phyloP scores from a whole-genome alignment of 2,888 invertebrate genomes.

The Drosophila stalkeri region DNA sequence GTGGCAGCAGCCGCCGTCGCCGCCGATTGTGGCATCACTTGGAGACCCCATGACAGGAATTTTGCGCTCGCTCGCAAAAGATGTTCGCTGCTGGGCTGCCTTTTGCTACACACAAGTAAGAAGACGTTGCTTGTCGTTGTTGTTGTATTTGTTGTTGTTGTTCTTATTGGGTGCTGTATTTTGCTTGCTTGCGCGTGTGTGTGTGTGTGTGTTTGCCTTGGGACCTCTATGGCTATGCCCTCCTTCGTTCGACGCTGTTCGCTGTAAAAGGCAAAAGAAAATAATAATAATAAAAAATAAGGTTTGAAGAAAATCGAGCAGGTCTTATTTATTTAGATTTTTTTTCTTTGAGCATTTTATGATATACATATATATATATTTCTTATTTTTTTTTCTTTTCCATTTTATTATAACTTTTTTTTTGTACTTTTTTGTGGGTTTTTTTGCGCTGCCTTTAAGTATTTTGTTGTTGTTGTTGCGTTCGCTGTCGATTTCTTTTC shows the following conservation, averaged over 20 bases:
- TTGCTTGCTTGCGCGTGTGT: conserved; percentile 15
- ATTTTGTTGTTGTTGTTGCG: conserved; percentile 34
- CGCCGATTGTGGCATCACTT: conserved; percentile 69
- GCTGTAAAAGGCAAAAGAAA: conserved; percentile 44
- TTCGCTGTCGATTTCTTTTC: conserved; percentile 63
- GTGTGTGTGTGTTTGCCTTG: conserved; percentile 55
- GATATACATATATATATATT: conserved; percentile 52
- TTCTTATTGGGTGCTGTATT: conserved; percentile 49
- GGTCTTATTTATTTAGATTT: conserved; percentile 73
- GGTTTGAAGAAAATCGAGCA: conserved; percentile 74
- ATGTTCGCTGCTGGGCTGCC: conserved; percentile 57
- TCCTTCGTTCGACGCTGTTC: conserved; percentile 26
- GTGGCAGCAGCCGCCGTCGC: conserved; percentile 37
- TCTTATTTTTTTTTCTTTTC: conserved; percentile 40
- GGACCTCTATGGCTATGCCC: conserved; percentile 48
- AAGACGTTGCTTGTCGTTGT: conserved; percentile 61
- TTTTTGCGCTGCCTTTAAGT: conserved; percentile 52
- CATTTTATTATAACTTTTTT: conserved; percentile 46
- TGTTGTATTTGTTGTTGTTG: conserved; percentile 40
- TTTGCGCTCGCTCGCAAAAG: conserved; percentile 66
- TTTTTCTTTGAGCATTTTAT: conserved; percentile 54
- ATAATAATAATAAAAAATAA: conserved; percentile 22
- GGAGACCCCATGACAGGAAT: conserved; percentile 69
- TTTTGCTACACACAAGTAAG: conserved; percentile 54
- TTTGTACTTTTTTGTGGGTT: conserved; percentile 22